A percentile compares a stretch with the other conserved stretches of the same genome.
Evolutionary conservation across 2,888 invertebrate genomes (phyloP).

Genomic region (Oxyteleia sp.): DNA sequence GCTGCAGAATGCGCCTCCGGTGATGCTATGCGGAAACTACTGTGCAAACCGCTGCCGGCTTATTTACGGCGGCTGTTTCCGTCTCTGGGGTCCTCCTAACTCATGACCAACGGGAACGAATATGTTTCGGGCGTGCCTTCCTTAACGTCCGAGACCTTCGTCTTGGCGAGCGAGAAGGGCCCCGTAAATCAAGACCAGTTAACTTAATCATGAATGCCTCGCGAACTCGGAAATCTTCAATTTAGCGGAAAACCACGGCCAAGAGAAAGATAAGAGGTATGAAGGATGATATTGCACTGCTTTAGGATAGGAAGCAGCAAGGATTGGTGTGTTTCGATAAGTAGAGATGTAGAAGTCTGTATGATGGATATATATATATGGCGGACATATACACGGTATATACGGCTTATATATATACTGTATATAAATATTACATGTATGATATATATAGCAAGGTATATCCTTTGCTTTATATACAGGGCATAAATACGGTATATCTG

Average conservation of each 20-base stretch:
- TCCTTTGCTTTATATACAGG: too few relatives aligned
- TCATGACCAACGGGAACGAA: constrained; percentile 82
- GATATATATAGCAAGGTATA: too few relatives aligned
- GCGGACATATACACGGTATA: too few relatives aligned
- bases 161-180: constrained; percentile 73
- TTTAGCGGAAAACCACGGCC: constrained; percentile 54
- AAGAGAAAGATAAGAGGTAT: constrained; percentile 1
- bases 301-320: too few relatives aligned
- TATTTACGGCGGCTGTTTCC: constrained; percentile 79
- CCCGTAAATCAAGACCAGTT: constrained; percentile 70
- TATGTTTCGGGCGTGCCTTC: constrained; percentile 80
- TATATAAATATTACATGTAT: too few relatives aligned
- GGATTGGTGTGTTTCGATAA: too few relatives aligned
- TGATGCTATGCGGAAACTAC: constrained; percentile 52
- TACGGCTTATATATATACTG: too few relatives aligned
- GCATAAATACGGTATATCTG: too few relatives aligned
- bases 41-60: constrained; percentile 77
- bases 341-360: too few relatives aligned
- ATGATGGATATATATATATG: too few relatives aligned
- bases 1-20: constrained; percentile 53
- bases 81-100: constrained; percentile 79
- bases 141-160: constrained; percentile 83
- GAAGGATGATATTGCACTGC: too few relatives aligned
- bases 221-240: constrained; percentile 67
- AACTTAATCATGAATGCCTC: constrained; percentile 74